phyloP scores from a whole-genome alignment of 2,797 vertebrate genomes.

The Tokudaia tokunoshimensis region DNA sequence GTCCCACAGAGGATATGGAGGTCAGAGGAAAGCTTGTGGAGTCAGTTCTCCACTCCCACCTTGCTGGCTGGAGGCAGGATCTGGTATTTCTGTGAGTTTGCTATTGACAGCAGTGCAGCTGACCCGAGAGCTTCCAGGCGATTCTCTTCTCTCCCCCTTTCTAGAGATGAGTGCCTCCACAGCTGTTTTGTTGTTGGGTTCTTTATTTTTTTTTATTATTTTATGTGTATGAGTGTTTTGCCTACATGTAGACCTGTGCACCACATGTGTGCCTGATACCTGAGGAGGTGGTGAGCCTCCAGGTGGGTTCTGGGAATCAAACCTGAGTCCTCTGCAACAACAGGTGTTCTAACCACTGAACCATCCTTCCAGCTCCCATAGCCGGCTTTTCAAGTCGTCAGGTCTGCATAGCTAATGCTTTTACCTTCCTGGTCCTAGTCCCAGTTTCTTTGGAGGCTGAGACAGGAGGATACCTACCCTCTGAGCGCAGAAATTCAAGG shows the following conservation, averaged over 20 bases:
- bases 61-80: not conserved
- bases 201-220: not conserved
- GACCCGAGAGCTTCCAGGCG: not conserved
- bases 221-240: too few relatives aligned
- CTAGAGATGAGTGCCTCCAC: not conserved
- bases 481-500: too few relatives aligned
- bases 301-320: not conserved
- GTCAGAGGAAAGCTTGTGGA: not conserved
- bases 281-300: not conserved
- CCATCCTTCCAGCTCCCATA: not conserved
- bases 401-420: too few relatives aligned
- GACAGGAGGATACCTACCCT: too few relatives aligned
- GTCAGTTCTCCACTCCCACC: not conserved
- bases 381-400: not conserved
- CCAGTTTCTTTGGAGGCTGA: too few relatives aligned
- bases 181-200: not conserved
- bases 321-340: not conserved
- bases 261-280: not conserved
- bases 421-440: too few relatives aligned
- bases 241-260: not conserved
- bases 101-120: not conserved
- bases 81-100: not conserved
- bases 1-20: not conserved
- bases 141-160: not conserved
- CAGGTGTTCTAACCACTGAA: not conserved